A percentile compares a stretch with the other conserved stretches of the same genome.
Conservation (phyloP, 1,140 invertebrate species). For the Conopomorpha cramerella region DNA sequence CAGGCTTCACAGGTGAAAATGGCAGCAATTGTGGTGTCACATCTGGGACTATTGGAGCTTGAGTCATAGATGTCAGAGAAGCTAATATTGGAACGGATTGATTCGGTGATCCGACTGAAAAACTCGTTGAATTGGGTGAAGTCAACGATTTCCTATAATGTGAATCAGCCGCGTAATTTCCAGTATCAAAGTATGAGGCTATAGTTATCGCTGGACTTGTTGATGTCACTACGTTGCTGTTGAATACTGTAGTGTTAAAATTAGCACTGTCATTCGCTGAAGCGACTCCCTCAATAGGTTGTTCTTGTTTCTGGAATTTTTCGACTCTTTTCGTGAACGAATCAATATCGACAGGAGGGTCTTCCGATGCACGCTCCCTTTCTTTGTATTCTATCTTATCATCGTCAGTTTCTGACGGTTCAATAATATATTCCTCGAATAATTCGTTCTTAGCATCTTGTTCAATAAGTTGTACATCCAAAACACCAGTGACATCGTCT, state of each 20-base stretch:
- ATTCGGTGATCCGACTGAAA: constrained; percentile 4
- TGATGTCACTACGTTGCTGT: constrained; percentile 12
- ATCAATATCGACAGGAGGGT: constrained; percentile 16
- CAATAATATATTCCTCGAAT: constrained; percentile 36
- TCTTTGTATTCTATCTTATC: constrained; percentile 33
- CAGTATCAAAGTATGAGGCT: constrained; percentile 48
- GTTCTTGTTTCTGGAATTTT: constrained; percentile 32
- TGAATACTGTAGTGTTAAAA: no score
- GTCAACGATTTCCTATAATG: constrained; percentile 30
- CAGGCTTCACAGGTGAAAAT: no score
- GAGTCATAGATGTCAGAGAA: no score
- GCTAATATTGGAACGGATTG: no score
- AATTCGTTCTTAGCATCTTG: constrained; percentile 47
- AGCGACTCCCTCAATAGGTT: constrained; percentile 31
- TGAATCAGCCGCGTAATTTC: constrained; percentile 43
- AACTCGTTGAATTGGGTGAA: constrained; percentile 11
- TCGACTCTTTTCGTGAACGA: constrained; percentile 35
- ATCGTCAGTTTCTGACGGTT: constrained; percentile 40
- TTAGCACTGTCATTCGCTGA: no score
- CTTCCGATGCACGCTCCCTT: constrained; percentile 20
- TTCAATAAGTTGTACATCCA: constrained; percentile 45
- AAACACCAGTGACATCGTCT: constrained; percentile 29
- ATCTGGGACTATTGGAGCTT: background rate
- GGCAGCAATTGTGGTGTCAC: no score
- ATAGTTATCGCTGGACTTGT: constrained; percentile 22